Conservation (phyloP, 2,888 invertebrate species). For the Epinotia demarniana region DNA sequence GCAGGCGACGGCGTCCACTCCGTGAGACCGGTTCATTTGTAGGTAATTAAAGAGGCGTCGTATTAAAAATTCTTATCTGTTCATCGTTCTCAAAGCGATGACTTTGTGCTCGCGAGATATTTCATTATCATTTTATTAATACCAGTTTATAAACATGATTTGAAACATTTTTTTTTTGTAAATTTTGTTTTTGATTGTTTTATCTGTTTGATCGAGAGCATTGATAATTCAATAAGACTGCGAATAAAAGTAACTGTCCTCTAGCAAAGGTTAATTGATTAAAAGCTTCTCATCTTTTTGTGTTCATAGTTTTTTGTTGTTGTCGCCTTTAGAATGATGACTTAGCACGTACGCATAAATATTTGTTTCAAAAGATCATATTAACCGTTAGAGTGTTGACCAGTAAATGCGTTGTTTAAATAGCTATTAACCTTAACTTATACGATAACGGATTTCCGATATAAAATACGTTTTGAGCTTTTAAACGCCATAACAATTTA, state of each 20-base stretch:
- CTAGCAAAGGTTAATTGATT: conserved; percentile 39
- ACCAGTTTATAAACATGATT: conserved; percentile 40
- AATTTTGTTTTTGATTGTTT: conserved; percentile 36
- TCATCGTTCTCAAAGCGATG: conserved; percentile 45
- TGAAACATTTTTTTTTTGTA: conserved; percentile 23
- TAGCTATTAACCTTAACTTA: too few species aligned
- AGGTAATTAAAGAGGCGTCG: conserved; percentile 45
- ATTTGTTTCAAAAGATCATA: conserved; percentile 1
- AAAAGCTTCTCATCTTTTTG: conserved; percentile 23
- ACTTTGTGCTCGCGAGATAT: conserved; percentile 39
- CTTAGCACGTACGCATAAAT: conserved; percentile 1
- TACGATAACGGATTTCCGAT: too few species aligned
- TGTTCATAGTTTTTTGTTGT: conserved; percentile 24
- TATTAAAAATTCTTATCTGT: conserved; percentile 46
- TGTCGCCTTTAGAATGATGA: conserved; percentile 14
- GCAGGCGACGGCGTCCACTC: conserved; percentile 42
- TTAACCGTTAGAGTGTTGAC: not conserved
- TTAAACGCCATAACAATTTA: too few species aligned
- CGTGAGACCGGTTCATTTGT: conserved; percentile 46
- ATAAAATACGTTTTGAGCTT: too few species aligned
- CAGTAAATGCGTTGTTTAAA: not conserved
- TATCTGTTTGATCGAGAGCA: conserved; percentile 33
- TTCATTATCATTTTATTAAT: conserved; percentile 40
- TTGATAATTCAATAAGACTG: conserved; percentile 42
- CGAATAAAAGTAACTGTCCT: conserved; percentile 32